Conservation (phyloP, 2,888 invertebrate genomes). For the Phaonia tiefii region DNA sequence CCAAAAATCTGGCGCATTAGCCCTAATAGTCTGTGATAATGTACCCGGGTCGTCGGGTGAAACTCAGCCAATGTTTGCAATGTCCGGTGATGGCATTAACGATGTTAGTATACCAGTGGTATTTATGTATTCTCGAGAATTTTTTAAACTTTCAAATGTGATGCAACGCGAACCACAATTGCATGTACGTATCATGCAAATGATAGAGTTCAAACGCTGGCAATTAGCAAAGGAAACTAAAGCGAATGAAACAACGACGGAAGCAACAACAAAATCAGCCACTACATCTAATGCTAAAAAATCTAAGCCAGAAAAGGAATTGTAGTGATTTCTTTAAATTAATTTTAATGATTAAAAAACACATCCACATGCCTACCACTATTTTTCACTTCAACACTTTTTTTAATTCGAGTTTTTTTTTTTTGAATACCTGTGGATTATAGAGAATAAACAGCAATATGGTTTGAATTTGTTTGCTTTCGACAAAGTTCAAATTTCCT, state of each 20-base stretch:
- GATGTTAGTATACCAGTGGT: conserved; percentile 95
- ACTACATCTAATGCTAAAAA: conserved; percentile 38
- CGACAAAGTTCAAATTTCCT: no score
- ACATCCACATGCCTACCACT: conserved; percentile 6
- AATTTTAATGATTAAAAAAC: no score
- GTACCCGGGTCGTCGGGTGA: conserved; percentile 87
- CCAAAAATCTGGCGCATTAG: conserved; percentile 90
- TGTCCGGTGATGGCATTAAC: conserved; percentile 95
- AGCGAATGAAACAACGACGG: conserved; percentile 66
- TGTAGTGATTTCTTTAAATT: conserved; percentile 63
- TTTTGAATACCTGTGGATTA: no score
- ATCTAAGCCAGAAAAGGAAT: conserved; percentile 63
- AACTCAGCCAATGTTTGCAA: conserved; percentile 93
- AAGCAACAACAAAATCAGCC: conserved; percentile 44
- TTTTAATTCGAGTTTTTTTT: no score
- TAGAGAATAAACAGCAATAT: no score
- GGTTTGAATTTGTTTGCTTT: no score
- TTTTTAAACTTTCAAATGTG: conserved; percentile 84
- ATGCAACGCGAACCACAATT: conserved; percentile 83
- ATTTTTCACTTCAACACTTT: conserved; percentile 15
- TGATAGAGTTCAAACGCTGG: conserved; percentile 79
- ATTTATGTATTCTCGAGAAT: conserved; percentile 92
- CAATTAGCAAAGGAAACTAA: conserved; percentile 73
- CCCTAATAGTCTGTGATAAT: conserved; percentile 93
- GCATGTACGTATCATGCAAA: conserved; percentile 80